These are phyloP conservation scores for Melanostoma scalare DNA, from an alignment of 2,888 invertebrate species.

Conservation along the genomic window DNA sequence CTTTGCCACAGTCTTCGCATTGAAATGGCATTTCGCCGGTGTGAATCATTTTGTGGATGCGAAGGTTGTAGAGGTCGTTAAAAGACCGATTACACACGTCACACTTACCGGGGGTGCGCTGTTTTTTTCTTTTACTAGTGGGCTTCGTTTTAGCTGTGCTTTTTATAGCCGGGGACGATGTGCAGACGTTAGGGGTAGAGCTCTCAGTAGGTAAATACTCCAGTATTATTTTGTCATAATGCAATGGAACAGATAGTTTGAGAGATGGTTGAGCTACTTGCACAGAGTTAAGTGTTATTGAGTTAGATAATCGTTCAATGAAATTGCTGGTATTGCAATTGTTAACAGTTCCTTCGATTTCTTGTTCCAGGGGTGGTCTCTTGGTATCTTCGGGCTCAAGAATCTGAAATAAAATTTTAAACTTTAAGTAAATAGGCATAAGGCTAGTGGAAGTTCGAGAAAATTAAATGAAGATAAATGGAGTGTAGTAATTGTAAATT, in stretches of 20 bases:
- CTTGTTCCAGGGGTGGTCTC: too few species aligned
- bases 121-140: constrained; percentile 64
- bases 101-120: constrained; percentile 73
- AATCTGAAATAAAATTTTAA: constrained; percentile 16
- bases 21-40: constrained; percentile 78
- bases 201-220: background rate
- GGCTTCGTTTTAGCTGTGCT: constrained; percentile 13
- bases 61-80: constrained; percentile 77
- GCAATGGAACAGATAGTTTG: too few species aligned
- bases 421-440: background rate
- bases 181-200: background rate
- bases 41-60: constrained; percentile 79
- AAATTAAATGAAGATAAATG: background rate
- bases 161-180: too few species aligned
- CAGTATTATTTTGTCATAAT: too few species aligned
- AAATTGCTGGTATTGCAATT: background rate
- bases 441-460: background rate
- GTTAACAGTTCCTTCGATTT: background rate
- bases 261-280: too few species aligned
- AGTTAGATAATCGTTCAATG: too few species aligned
- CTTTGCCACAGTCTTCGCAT: constrained; percentile 77
- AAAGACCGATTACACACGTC: constrained; percentile 76
- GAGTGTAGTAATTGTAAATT: too few species aligned
- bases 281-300: too few species aligned
- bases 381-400: background rate